Conservation (phyloP, 2,113 vertebrate species). For the Chaetops frenatus region DNA sequence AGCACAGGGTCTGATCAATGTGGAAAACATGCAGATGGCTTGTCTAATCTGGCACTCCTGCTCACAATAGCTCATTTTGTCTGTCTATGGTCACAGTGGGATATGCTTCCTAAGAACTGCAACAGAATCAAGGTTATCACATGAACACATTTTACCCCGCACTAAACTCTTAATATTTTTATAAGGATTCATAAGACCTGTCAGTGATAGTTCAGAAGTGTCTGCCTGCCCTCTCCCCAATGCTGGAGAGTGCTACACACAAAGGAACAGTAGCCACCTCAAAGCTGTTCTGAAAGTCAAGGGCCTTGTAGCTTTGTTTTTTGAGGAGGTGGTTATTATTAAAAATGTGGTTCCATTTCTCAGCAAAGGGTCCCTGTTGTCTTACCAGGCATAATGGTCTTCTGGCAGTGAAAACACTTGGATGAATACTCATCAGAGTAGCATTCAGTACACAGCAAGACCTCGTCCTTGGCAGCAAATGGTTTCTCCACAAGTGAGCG, state of each 20-base stretch:
- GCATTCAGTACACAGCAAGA: slow-evolving; percentile 76
- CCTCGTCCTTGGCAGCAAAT: slow-evolving; percentile 76
- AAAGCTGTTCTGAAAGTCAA: not conserved
- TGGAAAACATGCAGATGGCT: not conserved
- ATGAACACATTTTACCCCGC: not conserved
- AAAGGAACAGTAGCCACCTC: not conserved
- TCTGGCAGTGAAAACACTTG: slow-evolving; percentile 78
- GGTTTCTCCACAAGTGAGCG: slow-evolving; percentile 76
- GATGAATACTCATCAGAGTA: slow-evolving; percentile 77
- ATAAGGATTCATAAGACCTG: not conserved
- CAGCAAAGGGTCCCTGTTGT: not conserved
- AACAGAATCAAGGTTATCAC: not conserved
- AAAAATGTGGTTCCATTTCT: not conserved
- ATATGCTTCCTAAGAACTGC: not conserved
- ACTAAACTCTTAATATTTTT: not conserved
- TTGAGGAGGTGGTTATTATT: not conserved
- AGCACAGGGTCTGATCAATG: not conserved
- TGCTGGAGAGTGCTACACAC: not conserved
- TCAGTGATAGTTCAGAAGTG: not conserved
- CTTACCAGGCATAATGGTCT: slow-evolving; percentile 82
- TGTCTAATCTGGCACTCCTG: not conserved
- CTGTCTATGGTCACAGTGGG: fast-evolving
- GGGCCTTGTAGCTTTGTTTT: not conserved
- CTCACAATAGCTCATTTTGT: not conserved
- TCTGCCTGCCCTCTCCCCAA: not conserved